Evolutionary conservation across 2,797 vertebrate genomes (phyloP).

Genomic region (Chloroceryle amazona): DNA sequence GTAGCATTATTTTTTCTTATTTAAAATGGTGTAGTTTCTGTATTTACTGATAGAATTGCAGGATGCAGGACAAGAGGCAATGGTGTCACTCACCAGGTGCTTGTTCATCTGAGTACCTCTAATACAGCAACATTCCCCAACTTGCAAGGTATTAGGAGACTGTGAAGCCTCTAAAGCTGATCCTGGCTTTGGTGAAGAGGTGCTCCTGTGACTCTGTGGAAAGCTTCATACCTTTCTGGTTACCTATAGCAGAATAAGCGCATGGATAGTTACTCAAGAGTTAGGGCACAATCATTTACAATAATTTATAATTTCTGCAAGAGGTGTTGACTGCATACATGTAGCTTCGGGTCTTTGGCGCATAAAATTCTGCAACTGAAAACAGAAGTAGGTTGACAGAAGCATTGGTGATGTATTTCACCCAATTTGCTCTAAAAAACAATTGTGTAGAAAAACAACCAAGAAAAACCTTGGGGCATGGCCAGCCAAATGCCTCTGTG

Average conservation of each 20-base stretch:
- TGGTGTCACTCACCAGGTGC: rapidly evolving
- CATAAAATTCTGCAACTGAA: neutral
- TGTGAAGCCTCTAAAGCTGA: neutral
- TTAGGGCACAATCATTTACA: neutral
- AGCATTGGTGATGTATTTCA: neutral
- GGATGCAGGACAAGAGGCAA: neutral
- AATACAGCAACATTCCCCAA: rapidly evolving
- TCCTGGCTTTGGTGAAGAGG: neutral
- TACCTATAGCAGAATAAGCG: neutral
- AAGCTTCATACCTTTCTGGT: neutral
- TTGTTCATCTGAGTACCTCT: neutral
- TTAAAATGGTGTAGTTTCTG: neutral
- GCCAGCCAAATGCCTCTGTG: no score
- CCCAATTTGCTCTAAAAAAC: neutral
- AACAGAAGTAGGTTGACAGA: neutral
- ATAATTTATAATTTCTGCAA: neutral
- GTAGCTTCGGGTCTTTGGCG: neutral
- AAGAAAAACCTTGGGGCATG: neutral
- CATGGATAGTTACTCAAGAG: neutral
- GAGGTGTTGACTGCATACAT: neutral
- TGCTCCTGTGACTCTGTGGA: neutral
- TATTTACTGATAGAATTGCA: neutral
- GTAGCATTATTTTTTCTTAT: neutral
- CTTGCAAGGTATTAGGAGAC: neutral
- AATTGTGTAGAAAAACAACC: neutral